These are phyloP conservation scores for Dascillus cervinus DNA, from an alignment of 2,888 invertebrate species.

Conservation along the genomic window DNA sequence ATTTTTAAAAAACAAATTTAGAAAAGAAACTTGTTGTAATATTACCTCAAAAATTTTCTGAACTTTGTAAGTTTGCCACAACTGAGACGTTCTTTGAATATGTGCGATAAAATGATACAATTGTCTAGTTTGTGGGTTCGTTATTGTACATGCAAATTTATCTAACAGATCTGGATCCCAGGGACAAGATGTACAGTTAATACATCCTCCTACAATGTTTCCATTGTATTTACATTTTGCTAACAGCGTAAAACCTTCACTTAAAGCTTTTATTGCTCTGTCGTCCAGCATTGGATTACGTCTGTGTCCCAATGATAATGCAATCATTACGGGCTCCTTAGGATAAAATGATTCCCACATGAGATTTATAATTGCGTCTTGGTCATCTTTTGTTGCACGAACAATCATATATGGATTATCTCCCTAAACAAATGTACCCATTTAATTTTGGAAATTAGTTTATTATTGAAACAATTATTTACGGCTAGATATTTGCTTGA, in stretches of 20 bases:
- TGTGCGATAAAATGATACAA: slow-evolving; percentile 49
- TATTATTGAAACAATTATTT: too few species aligned
- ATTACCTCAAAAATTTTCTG: slow-evolving; percentile 47
- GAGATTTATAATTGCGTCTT: slow-evolving; percentile 42
- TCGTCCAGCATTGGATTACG: slow-evolving; percentile 37
- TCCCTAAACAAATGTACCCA: slow-evolving; percentile 2
- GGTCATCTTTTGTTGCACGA: slow-evolving; percentile 40
- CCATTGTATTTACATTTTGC: slow-evolving; percentile 39
- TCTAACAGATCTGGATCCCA: slow-evolving; percentile 49
- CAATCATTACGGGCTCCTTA: slow-evolving; percentile 46
- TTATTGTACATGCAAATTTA: slow-evolving; percentile 46
- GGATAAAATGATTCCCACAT: slow-evolving; percentile 47
- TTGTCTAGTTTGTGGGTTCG: slow-evolving; percentile 38
- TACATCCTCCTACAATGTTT: slow-evolving; percentile 41
- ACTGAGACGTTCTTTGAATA: slow-evolving; percentile 41
- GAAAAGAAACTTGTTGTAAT: not conserved
- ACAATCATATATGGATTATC: slow-evolving; percentile 33
- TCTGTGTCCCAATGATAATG: slow-evolving; percentile 43
- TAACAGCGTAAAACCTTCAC: slow-evolving; percentile 34
- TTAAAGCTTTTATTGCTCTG: slow-evolving; percentile 40
- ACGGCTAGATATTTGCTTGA: too few species aligned
- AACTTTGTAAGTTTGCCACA: slow-evolving; percentile 42
- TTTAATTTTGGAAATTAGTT: too few species aligned
- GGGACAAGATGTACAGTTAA: slow-evolving; percentile 44
- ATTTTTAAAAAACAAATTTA: not conserved